Evolutionary conservation across 1,140 invertebrate species (phyloP).

Genomic region (Sweltsa coloradensis): DNA sequence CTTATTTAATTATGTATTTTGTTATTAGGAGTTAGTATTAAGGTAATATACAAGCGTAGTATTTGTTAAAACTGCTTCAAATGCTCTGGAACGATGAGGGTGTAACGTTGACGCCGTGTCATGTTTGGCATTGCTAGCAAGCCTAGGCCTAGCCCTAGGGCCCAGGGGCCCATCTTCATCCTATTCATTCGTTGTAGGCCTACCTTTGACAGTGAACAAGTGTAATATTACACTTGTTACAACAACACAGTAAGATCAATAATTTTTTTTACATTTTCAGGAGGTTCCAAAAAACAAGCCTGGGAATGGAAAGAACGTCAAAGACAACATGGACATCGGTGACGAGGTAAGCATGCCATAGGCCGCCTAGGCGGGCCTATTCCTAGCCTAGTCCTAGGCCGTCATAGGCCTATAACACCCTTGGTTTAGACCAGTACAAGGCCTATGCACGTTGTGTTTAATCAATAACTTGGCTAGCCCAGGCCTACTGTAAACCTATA

Average conservation of each 20-base stretch:
- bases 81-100: conserved; percentile 1
- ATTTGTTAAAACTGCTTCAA: background rate
- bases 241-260: background rate
- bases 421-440: too few species aligned
- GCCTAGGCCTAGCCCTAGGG: background rate
- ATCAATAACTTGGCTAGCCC: background rate
- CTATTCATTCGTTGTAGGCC: background rate
- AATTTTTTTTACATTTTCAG: background rate
- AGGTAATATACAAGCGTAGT: background rate
- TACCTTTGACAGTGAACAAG: background rate
- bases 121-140: background rate
- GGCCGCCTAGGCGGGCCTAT: too few species aligned
- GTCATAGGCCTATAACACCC: too few species aligned
- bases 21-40: background rate
- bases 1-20: background rate
- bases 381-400: too few species aligned
- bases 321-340: conserved; percentile 5
- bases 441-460: conserved; percentile 4
- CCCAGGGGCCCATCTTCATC: background rate
- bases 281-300: conserved; percentile 7
- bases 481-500: background rate
- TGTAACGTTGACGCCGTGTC: conserved; percentile 14
- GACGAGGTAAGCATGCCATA: conserved; percentile 12
- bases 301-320: conserved; percentile 11
- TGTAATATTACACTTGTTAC: background rate